Base-by-base conservation (phyloP, 2,888 invertebrate genomes). In the Brenthis ino region DNA sequence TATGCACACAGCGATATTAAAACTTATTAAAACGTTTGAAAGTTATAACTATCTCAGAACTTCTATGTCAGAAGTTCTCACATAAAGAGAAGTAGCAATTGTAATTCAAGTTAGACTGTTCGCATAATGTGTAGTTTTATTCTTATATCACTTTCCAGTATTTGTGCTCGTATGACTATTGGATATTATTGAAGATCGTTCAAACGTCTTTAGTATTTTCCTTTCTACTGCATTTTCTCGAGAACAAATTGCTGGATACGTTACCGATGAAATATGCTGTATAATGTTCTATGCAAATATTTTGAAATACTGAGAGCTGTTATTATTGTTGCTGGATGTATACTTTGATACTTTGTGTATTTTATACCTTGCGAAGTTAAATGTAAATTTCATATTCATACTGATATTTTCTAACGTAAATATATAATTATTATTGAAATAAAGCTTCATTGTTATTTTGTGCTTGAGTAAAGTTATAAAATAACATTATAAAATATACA, bases 51-150 rank as follows among this genome's bases (percentile, higher is more conserved):
- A 50, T n/a, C 48, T 43, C 37, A 43, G 37, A 11, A 54, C 58
- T 64, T 53, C 57, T 57, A 68, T 64, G 50, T 64, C 60, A 63
- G 74, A 85, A 87, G 77, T 86, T 84, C 74, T 76, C 75, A 76
- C 80, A 83, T 86, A 85, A 86, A 88, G 80, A 80, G 80, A 79
- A 77, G 78, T 78, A 82, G 82, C 76, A 75, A 82, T 86, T 81
- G 84, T 80, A 77, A 80, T 68, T 77, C 79, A 79, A 86, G 78
- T 86, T 82, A 72, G 74, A 82, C 80, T 77, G 84, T 88, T 88
- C 85, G 83, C 85, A 86, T 89, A 87, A 91, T 86, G 0, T 16
- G 16, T 16, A 84, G 87, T 88, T 87, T 85, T 88, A 88, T 87
- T 85, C 81, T 80, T 81, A 83, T 85, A 85, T 82, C 82, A 85